Conservation (phyloP, 2,888 invertebrate species). For the Leptodirus hochenwartii region DNA sequence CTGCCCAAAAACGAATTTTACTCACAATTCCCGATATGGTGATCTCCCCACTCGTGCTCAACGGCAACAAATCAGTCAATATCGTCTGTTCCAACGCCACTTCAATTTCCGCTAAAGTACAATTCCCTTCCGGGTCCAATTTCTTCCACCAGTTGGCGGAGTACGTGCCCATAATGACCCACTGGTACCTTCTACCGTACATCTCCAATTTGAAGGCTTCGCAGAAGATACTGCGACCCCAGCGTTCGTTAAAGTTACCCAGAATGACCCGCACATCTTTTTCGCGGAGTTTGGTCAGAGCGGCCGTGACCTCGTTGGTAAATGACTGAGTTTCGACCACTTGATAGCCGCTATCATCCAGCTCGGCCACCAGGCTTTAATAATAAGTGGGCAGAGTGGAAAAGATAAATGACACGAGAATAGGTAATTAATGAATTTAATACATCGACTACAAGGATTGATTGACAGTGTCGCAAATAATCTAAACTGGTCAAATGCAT, state of each 20-base stretch:
- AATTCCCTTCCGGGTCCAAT: conserved; percentile 38
- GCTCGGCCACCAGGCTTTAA: conserved; percentile 56
- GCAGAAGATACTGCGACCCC: conserved; percentile 80
- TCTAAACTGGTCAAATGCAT: too few relatives aligned
- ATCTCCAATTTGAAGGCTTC: conserved; percentile 73
- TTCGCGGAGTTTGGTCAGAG: conserved; percentile 63
- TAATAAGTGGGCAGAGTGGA: not conserved
- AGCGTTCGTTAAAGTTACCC: conserved; percentile 80
- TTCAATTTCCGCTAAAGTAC: conserved; percentile 52
- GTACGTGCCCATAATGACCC: conserved; percentile 86
- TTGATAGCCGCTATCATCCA: conserved; percentile 63
- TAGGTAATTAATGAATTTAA: not conserved
- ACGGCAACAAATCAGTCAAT: conserved; percentile 69
- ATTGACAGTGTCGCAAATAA: too few relatives aligned
- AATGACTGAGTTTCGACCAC: conserved; percentile 84
- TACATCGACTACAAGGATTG: too few relatives aligned
- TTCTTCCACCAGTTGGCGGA: conserved; percentile 56
- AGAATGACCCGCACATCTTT: conserved; percentile 90
- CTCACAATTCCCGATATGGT: conserved; percentile 82
- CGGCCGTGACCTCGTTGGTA: conserved; percentile 69
- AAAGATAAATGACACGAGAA: not conserved
- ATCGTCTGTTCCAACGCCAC: conserved; percentile 76
- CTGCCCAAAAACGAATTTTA: conserved; percentile 1
- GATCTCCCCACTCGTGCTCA: conserved; percentile 70
- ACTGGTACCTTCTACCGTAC: conserved; percentile 85